Base-by-base conservation (phyloP, 1,140 invertebrate species). In the Whitmania pigra region DNA sequence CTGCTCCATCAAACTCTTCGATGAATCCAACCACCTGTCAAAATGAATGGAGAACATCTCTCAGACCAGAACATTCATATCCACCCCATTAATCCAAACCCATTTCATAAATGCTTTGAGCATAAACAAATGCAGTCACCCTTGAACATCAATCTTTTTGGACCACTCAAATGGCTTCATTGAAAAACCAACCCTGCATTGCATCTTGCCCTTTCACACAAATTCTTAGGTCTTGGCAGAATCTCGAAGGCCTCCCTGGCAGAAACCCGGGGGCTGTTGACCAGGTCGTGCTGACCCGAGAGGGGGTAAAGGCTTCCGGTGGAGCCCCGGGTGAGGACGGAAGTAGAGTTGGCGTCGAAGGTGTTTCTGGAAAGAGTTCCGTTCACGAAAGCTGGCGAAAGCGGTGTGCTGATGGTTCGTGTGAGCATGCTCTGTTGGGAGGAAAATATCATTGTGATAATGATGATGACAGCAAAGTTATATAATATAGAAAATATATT, bases 1-100 rank as follows among this genome's bases (percentile, higher is more conserved):
- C 80, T 99, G 97, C 82, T 99, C 96, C 94, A 98, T 97, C 54
- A 99, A 90, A 0, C 95, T 99, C 57, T 95, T 85, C 0, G 93
- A 97, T 0, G 94, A 97, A 80, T 98, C 94, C 66, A 97, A 81
- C 95, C 94, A 97, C n/a, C 89, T 91, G 81, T 67, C 83, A 81
- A 71, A 74, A 71, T 73, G 74, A 69, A 77, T 70, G 69, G 76
- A 29, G n/a, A 68, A 31, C 13, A 17, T 15, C 36, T 3, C 11
- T 15, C 20, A 40, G 2, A 29, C 20, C 55, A 3, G 25, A n/a
- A n/a, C n/a, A n/a, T 57, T n/a, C 25, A 5, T 20, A 31, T 13
- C 13, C 67, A 31, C 20, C 36, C 36, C n/a, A 29, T 20, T 22
- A 29, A 29, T 29, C 67, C 15, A 11, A 29, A 68, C 36, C n/a